These are phyloP conservation scores for Cyclargus thomasi DNA, from an alignment of 1,140 invertebrate genomes.

Conservation along the genomic window DNA sequence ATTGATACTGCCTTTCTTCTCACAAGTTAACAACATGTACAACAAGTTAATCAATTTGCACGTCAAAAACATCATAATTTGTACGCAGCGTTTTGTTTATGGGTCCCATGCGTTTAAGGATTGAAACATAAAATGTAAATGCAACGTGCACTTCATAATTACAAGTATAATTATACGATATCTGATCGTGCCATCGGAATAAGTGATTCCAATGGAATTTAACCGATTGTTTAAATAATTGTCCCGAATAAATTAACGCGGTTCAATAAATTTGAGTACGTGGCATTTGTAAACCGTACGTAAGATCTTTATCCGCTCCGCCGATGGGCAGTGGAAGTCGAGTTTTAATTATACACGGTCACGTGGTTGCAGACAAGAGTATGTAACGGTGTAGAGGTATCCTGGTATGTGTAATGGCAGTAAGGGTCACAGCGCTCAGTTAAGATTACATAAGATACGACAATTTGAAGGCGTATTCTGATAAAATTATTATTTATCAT, in stretches of 20 bases:
- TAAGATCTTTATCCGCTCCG: slow-evolving; percentile 14
- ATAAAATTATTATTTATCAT: no score
- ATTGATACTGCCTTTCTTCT: neutral
- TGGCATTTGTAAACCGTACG: neutral
- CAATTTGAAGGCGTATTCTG: no score
- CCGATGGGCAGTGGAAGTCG: slow-evolving; percentile 40
- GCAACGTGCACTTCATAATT: neutral
- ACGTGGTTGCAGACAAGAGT: slow-evolving; percentile 18
- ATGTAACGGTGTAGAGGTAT: neutral
- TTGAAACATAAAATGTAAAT: neutral
- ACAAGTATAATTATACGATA: neutral
- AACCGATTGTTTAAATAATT: neutral
- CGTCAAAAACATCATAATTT: slow-evolving; percentile 3
- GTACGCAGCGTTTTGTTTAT: neutral
- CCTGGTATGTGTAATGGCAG: neutral
- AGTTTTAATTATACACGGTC: slow-evolving; percentile 42
- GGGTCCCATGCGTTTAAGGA: neutral
- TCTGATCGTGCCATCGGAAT: neutral
- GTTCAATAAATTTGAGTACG: slow-evolving; percentile 1
- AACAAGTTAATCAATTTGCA: neutral
- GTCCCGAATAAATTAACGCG: slow-evolving; percentile 2
- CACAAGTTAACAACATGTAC: neutral
- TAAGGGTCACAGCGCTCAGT: no score
- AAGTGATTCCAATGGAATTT: neutral
- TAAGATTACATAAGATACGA: no score